phyloP scores from a whole-genome alignment of 2,888 invertebrate species.

The Stenotaenia linearis region DNA sequence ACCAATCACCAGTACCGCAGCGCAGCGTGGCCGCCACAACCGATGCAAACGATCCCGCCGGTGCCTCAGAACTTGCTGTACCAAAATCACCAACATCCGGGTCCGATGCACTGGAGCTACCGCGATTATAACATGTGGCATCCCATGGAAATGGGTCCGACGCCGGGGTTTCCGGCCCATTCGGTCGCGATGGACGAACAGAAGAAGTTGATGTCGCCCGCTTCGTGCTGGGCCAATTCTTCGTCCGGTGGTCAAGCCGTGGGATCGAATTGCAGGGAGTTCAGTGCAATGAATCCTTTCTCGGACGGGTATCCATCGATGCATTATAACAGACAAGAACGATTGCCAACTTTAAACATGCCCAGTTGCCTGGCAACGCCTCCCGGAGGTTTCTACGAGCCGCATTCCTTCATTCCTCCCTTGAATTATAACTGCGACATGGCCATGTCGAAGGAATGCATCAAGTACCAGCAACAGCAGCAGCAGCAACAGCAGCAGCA shows the following conservation, averaged over 20 bases:
- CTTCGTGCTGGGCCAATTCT: neutral
- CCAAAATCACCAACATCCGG: neutral
- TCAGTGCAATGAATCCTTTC: slow-evolving; percentile 21
- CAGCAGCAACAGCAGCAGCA: neutral
- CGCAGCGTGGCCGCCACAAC: neutral
- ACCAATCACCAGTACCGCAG: neutral
- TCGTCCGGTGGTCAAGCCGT: neutral
- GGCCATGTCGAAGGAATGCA: neutral
- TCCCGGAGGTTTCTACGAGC: neutral
- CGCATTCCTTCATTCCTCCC: neutral
- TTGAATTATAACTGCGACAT: neutral
- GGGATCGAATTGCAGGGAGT: neutral
- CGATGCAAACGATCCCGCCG: neutral
- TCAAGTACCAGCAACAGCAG: neutral
- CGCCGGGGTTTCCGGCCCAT: neutral
- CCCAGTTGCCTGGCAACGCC: neutral
- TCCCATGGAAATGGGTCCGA: neutral
- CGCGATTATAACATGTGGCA: slow-evolving; percentile 3
- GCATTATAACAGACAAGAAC: slow-evolving; percentile 1
- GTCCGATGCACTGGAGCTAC: neutral
- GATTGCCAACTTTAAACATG: neutral
- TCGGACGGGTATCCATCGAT: neutral
- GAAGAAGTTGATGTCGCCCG: neutral
- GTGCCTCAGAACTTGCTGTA: slow-evolving; percentile 6
- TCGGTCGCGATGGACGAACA: neutral